Base-by-base conservation (phyloP, 2,797 vertebrate species). In the Gadopsis bispinosus region DNA sequence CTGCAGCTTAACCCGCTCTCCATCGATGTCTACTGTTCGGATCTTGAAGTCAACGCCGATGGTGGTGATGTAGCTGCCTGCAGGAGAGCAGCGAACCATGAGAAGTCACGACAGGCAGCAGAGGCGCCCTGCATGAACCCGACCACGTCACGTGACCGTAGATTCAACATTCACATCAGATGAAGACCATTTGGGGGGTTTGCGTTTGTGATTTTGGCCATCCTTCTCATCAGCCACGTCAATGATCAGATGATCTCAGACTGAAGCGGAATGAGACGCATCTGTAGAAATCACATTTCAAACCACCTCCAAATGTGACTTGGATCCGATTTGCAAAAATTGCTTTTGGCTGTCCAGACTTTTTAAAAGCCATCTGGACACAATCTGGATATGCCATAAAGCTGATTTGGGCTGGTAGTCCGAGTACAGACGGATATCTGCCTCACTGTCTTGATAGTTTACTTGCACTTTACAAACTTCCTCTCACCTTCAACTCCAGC, bases 1-100 rank as follows among this genome's bases (percentile, higher is more conserved):
- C 90, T 97, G 96, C 54, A 97, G 93, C 84, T 97, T 97, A 19
- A 97, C 96, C 8, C 95, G 92, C 81, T 97, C 96, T 1, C 96
- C 96, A 0, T 96, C 93, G 3, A 97, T 95, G 58, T 97, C 96
- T 33, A 97, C 92, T 0, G 96, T 97, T 7, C 96, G 93, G 75
- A 97, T 97, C 91, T 97, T 97, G 58, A 97, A 97, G 89, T 97
- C 96, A 0, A 97, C 96, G 0, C 96, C 96, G 58, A 97, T 97
- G 43, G 96, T 97, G 54, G 96, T 97, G 91, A 97, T 97, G 91
- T 97, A 97, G 90, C 95, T 96, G 75, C 95, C 96, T 97, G 89
- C 14, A 74, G 62, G 55, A 71, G 56, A 81, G 1, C 37, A 41
- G 33, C 0, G 2, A 22, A 26, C 14, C 2, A 9, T 29, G 22